These are phyloP conservation scores for Tortrix viridana DNA, from an alignment of 2,888 invertebrate species.

Conservation along the genomic window DNA sequence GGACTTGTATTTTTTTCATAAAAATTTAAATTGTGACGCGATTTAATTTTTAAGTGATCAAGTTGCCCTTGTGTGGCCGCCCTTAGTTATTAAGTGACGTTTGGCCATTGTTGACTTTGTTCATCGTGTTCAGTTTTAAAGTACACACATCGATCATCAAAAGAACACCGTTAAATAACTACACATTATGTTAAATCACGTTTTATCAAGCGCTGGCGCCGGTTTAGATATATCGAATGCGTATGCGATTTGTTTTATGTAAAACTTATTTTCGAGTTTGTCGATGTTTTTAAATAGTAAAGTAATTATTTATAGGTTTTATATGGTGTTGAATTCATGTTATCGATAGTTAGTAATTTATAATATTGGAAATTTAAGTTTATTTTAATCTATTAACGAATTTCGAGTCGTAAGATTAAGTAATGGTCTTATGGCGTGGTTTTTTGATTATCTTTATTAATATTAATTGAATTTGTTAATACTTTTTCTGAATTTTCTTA, in stretches of 20 bases:
- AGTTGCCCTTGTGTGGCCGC: too few species aligned
- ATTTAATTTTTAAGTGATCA: too few species aligned
- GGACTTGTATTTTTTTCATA: too few species aligned
- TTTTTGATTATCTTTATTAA: slow-evolving; percentile 30
- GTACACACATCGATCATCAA: slow-evolving; percentile 51
- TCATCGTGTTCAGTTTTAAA: slow-evolving; percentile 42
- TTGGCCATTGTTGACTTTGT: slow-evolving; percentile 22
- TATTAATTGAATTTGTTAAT: slow-evolving; percentile 33
- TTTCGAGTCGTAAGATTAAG: slow-evolving; percentile 14
- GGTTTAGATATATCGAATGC: slow-evolving; percentile 49
- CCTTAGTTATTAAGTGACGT: slow-evolving; percentile 1
- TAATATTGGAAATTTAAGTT: slow-evolving; percentile 19
- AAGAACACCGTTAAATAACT: slow-evolving; percentile 57
- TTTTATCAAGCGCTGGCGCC: slow-evolving; percentile 54
- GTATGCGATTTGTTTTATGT: slow-evolving; percentile 47
- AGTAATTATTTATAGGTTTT: slow-evolving; percentile 32
- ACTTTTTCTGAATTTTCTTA: slow-evolving; percentile 20
- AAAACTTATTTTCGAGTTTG: slow-evolving; percentile 25
- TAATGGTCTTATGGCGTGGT: slow-evolving; percentile 18
- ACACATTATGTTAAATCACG: slow-evolving; percentile 59
- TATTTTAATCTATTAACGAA: slow-evolving; percentile 27
- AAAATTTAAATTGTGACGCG: too few species aligned
- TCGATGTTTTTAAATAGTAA: slow-evolving; percentile 27
- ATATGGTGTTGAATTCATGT: slow-evolving; percentile 35
- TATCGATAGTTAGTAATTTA: slow-evolving; percentile 31